phyloP scores from a whole-genome alignment of 2,113 vertebrate genomes.

The Sinocyclocheilus maitianheensis region DNA sequence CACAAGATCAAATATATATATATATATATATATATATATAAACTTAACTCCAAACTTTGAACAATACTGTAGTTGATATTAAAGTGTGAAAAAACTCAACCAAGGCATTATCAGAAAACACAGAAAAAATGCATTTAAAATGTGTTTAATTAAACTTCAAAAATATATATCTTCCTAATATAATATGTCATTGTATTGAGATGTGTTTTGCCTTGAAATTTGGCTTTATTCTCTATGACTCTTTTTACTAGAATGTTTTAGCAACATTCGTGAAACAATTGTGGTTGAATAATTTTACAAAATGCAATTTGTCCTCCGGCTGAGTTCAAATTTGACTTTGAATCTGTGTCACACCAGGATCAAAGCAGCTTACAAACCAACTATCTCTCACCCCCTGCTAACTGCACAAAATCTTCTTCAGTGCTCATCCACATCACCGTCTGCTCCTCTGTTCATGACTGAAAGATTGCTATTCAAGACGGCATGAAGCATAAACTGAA shows the following conservation, averaged over 20 bases:
- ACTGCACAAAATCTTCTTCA: background rate
- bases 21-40: too few relatives aligned
- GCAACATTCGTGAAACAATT: background rate
- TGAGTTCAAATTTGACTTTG: background rate
- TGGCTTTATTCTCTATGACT: background rate
- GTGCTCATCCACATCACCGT: background rate
- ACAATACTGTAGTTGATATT: too few relatives aligned
- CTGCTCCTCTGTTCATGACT: background rate
- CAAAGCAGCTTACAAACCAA: constrained; percentile 20
- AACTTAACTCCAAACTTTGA: too few relatives aligned
- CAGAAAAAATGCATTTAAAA: too few relatives aligned
- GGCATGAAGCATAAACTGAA: background rate
- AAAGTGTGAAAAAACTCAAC: too few relatives aligned
- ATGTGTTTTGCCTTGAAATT: background rate
- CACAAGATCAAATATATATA: too few relatives aligned
- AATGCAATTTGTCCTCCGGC: background rate
- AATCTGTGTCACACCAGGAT: constrained; percentile 22
- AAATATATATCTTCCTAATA: background rate
- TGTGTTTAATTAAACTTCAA: background rate
- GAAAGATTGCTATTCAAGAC: background rate
- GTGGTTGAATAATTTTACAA: background rate
- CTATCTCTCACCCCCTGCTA: background rate
- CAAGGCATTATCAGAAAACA: too few relatives aligned
- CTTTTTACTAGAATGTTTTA: background rate
- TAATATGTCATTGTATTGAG: background rate